Evolutionary conservation across 2,113 vertebrate species (phyloP).

Genomic region (Pavo muticus): DNA sequence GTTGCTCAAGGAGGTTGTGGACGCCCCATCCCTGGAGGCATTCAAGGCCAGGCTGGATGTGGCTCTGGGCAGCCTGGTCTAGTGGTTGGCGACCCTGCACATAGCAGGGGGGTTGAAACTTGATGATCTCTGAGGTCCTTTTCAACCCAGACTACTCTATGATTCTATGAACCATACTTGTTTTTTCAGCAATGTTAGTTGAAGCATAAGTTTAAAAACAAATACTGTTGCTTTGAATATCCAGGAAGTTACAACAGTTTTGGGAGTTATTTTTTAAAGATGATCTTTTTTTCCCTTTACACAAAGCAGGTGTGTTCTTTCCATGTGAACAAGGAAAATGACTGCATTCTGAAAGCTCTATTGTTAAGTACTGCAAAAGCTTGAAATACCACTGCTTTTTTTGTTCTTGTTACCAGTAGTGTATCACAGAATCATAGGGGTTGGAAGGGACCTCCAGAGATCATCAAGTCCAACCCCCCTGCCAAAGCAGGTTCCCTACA

Average conservation of each 20-base stretch:
- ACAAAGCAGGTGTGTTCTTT: background rate
- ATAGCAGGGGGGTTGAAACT: too few relatives aligned
- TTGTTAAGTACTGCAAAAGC: background rate
- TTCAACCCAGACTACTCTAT: too few relatives aligned
- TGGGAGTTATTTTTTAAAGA: background rate
- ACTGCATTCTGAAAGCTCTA: background rate
- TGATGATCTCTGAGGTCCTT: too few relatives aligned
- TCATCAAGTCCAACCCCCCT: too few relatives aligned
- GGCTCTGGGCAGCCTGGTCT: too few relatives aligned
- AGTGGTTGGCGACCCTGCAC: too few relatives aligned
- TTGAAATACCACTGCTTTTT: background rate
- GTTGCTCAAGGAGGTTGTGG: too few relatives aligned
- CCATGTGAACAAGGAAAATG: background rate
- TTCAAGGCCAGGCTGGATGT: too few relatives aligned
- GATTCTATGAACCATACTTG: background rate
- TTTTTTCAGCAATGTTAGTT: background rate
- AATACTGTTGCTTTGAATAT: background rate
- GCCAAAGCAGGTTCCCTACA: too few relatives aligned
- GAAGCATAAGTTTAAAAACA: background rate
- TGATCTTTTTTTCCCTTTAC: background rate
- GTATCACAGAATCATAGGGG: too few relatives aligned
- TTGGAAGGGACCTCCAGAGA: too few relatives aligned
- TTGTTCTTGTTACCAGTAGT: background rate
- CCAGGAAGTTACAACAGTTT: background rate
- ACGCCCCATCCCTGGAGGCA: too few relatives aligned